A percentile compares a stretch with the other conserved stretches of the same genome.
Evolutionary conservation across 2,113 vertebrate species (phyloP).

Genomic region (Nicator chloris): DNA sequence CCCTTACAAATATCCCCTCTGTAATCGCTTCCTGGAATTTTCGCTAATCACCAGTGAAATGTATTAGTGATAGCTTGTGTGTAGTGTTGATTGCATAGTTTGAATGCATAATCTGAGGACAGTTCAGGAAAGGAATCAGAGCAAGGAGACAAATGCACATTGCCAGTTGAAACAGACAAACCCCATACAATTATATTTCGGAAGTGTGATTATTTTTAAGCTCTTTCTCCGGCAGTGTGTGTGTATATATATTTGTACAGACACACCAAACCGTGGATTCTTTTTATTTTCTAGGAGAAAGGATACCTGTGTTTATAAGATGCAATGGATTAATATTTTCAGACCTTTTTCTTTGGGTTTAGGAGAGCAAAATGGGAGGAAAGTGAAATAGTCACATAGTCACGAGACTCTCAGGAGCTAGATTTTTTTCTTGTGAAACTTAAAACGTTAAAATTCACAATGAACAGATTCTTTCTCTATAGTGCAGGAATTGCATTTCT

Average conservation of each 20-base stretch:
- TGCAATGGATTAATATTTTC: not conserved
- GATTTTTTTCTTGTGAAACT: not conserved
- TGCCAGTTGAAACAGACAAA: not conserved
- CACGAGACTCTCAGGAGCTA: not conserved
- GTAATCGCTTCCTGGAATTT: conserved; percentile 44
- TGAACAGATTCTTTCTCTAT: conserved; percentile 14
- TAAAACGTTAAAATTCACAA: not conserved
- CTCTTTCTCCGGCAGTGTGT: not conserved
- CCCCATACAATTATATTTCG: not conserved
- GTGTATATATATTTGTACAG: not conserved
- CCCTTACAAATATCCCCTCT: not conserved
- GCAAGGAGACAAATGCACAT: not conserved
- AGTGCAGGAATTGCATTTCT: not conserved
- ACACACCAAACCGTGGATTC: not conserved
- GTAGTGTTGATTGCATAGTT: conserved; percentile 7
- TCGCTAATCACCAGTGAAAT: conserved; percentile 37
- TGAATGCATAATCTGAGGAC: not conserved
- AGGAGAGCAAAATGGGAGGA: not conserved
- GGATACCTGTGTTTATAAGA: not conserved
- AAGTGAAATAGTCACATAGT: not conserved
- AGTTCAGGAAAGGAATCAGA: not conserved
- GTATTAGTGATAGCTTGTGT: conserved; percentile 18
- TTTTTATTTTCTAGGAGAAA: not conserved
- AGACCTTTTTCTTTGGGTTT: not conserved
- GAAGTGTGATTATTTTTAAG: conserved; percentile 14